Base-by-base conservation (phyloP, 1,140 invertebrate species). In the Pseudomyrmex gracilis region DNA sequence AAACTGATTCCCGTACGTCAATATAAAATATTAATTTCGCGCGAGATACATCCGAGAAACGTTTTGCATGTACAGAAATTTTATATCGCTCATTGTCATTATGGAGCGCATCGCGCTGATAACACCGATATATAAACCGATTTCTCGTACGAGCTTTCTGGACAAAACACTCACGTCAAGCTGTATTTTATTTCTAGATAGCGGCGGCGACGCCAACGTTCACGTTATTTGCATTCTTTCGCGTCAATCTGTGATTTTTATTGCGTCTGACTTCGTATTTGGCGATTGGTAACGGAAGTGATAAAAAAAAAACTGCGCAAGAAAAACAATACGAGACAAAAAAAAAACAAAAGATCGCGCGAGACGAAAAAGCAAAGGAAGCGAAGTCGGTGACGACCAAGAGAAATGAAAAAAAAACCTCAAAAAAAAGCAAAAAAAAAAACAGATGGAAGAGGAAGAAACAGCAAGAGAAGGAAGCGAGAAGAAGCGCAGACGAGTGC, bases 1-100 rank as follows among this genome's bases (percentile, higher is more conserved):
- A 8, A 80, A 80, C 71, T 49, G 34, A n/a, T 17, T 58, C n/a
- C n/a, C 53, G 64, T 58, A 78, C 49, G n/a, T 47, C 67, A 68
- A 67, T 34, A 47, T 47, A 22, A 58, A 71, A 80, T 77, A 67
- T 67, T 47, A 57, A 70, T 78, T 58, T 80, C n/a, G 53, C 20
- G n/a, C 9, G 15, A n/a, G 51, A 17, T 67, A 9, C n/a, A n/a
- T 45, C 7, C n/a, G 1, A 22, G 34, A 15, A 12, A 12, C 58
- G 71, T 49, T 80, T 15, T 53, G 12, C 24, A 71, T 49, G 53
- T 34, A 34, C 34, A 0, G 43, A 70, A n/a, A 80, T 80, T 49
- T 70, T 13, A 49, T 78, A 49, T 78, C 51, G 47, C 34, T 34
- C 5, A 5, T 34, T 5, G 34, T 34, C 34, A 34, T 70, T 58